Evolutionary conservation across 2,797 vertebrate genomes (phyloP).

Genomic region (Psittacula derbiana): DNA sequence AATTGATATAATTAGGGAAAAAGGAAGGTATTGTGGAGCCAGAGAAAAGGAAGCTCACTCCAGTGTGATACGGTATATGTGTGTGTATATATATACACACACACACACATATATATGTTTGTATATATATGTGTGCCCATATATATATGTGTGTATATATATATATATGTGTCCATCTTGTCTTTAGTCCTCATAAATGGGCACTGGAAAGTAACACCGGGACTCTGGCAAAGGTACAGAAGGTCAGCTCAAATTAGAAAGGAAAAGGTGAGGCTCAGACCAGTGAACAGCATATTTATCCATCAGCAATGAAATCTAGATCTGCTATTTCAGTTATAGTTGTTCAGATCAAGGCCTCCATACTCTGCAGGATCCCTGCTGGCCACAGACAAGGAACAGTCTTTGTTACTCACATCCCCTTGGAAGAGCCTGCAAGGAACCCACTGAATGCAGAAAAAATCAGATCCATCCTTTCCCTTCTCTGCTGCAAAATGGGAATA

Average conservation of each 20-base stretch:
- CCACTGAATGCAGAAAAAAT: accelerated
- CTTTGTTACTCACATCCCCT: neutral
- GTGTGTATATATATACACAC: neutral
- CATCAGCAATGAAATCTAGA: neutral
- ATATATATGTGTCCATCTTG: neutral
- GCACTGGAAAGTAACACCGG: neutral
- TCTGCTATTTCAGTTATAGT: accelerated
- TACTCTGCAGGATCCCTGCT: neutral
- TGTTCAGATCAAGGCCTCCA: neutral
- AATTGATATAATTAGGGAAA: neutral
- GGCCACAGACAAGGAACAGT: neutral
- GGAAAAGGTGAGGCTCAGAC: neutral
- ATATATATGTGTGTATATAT: neutral
- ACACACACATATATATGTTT: accelerated
- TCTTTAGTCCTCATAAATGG: neutral
- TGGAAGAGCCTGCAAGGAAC: neutral
- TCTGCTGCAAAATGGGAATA: neutral
- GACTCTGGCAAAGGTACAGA: neutral
- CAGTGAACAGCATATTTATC: accelerated
- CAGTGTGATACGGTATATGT: neutral
- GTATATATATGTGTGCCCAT: neutral
- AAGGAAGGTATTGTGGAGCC: neutral
- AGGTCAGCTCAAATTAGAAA: neutral
- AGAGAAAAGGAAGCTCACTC: neutral
- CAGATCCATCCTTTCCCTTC: neutral